A percentile compares a stretch with the other conserved stretches of the same genome.
These are phyloP conservation scores for Solea senegalensis DNA, from an alignment of 2,113 vertebrate species.

Conservation along the genomic window DNA sequence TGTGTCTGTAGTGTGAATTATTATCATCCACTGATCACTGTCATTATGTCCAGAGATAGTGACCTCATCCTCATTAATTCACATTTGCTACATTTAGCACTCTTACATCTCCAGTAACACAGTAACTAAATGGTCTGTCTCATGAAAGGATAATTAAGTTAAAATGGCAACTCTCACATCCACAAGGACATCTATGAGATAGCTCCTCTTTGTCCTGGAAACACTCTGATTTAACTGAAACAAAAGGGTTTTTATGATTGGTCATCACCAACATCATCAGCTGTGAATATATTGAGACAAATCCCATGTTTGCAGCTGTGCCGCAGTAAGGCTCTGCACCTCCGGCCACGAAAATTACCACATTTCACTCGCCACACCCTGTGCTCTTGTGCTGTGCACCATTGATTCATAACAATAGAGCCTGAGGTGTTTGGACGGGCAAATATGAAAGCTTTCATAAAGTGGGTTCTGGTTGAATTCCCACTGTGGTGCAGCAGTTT, in stretches of 20 bases:
- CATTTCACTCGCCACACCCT: slow-evolving; percentile 50
- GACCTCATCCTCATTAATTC: slow-evolving; percentile 40
- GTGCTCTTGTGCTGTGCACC: slow-evolving; percentile 31
- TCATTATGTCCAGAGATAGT: neutral
- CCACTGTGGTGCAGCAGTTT: slow-evolving; percentile 12
- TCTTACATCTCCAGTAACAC: neutral
- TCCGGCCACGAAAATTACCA: slow-evolving; percentile 54
- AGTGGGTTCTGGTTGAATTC: slow-evolving; percentile 10
- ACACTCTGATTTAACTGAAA: neutral
- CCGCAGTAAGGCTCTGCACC: slow-evolving; percentile 37
- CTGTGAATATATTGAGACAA: slow-evolving; percentile 50
- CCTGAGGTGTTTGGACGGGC: slow-evolving; percentile 51
- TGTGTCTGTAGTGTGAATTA: neutral
- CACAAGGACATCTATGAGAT: neutral
- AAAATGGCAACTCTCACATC: neutral
- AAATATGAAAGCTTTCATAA: slow-evolving; percentile 44
- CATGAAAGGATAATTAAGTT: slow-evolving; percentile 25
- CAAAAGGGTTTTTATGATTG: slow-evolving; percentile 15
- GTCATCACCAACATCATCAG: slow-evolving; percentile 27
- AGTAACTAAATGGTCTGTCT: slow-evolving; percentile 17
- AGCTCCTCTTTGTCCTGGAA: slow-evolving; percentile 1
- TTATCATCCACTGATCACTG: neutral
- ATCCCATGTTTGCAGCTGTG: slow-evolving; percentile 30
- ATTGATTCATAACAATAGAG: slow-evolving; percentile 49
- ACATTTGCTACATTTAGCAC: slow-evolving; percentile 12